Base-by-base conservation (phyloP, 2,797 vertebrate genomes). In the Galaxias olidus region DNA sequence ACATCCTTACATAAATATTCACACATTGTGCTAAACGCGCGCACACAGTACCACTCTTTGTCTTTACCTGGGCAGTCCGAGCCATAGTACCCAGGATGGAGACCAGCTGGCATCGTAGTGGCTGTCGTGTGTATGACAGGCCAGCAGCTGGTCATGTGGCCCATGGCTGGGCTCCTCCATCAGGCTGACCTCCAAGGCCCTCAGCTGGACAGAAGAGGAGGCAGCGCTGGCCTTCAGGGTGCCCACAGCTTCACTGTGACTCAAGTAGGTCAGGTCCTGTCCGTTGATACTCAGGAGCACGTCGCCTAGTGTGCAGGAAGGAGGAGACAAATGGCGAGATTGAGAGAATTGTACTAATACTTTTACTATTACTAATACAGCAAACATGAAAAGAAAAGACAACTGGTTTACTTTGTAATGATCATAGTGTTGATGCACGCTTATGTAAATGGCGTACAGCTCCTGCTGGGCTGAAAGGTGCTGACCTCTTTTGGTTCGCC, bases 51-150 rank as follows among this genome's bases (percentile, higher is more conserved):
- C 15, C 17, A 12, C 12, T 40, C 12, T 20, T 13, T 30, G 45
- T 12, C 19, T 80, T 83, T 62, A 98, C 97, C 98, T 99, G 69
- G 98, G 98, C 62, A 99, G 93, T 42, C 96, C 97, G 30, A 99
- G 90, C 98, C 98, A 99, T 96, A 98, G 96, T 78, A 99, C 88
- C 98, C 98, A 99, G 0, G 98, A 98, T 0, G 98, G 97, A 1
- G 98, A 99, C 98, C 98, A 99, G 81, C 93, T 97, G 77, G 96
- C 94, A 42, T 99, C 96, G 0, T 96, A 97, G 64, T 98, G 95
- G 0, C 95, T 96, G 85, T 98, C 95, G 4, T 94, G 96, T 58
- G 94, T 82, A 56, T 95, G 92, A 64, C 89, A 90, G 46, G 59
- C n/a, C n/a, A 93, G 92, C 49, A 95, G 94, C 65, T 95, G 87